These are phyloP conservation scores for Eilema depressum DNA, from an alignment of 2,888 invertebrate species.

Conservation along the genomic window DNA sequence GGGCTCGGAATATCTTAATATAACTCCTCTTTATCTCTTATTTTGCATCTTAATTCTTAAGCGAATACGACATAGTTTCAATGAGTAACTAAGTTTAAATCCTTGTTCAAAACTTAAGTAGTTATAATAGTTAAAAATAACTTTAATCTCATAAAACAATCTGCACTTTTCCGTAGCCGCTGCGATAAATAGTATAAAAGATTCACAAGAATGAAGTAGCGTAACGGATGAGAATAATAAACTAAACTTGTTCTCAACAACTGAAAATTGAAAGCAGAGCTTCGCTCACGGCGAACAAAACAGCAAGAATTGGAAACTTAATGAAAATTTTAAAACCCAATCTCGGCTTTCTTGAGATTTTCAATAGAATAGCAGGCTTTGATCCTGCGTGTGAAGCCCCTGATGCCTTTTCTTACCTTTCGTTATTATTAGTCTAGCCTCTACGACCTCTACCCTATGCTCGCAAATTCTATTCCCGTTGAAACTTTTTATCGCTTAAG, in stretches of 20 bases:
- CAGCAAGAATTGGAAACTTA: slow-evolving; percentile 43
- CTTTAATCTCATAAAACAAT: not conserved
- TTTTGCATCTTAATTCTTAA: not conserved
- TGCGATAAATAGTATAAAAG: slow-evolving; percentile 22
- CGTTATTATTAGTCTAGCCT: slow-evolving; percentile 57
- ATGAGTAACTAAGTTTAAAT: not conserved
- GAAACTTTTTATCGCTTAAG: slow-evolving; percentile 52
- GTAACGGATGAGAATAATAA: slow-evolving; percentile 36
- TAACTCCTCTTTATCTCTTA: not conserved
- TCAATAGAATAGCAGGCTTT: slow-evolving; percentile 56
- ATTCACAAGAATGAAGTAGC: slow-evolving; percentile 20
- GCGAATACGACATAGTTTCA: not conserved
- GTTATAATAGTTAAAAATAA: not conserved
- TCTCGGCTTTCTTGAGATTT: slow-evolving; percentile 49
- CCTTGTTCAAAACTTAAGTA: not conserved
- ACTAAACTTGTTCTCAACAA: slow-evolving; percentile 38
- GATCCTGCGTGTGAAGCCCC: slow-evolving; percentile 53
- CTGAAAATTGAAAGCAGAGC: slow-evolving; percentile 42
- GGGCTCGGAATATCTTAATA: too few species aligned
- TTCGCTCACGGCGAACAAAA: slow-evolving; percentile 29
- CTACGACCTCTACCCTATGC: slow-evolving; percentile 55
- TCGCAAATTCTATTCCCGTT: slow-evolving; percentile 58
- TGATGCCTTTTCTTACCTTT: slow-evolving; percentile 41
- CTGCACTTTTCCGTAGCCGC: slow-evolving; percentile 13
- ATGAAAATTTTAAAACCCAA: slow-evolving; percentile 53